These are phyloP conservation scores for Sander lucioperca DNA, from an alignment of 2,113 vertebrate genomes.

Conservation along the genomic window DNA sequence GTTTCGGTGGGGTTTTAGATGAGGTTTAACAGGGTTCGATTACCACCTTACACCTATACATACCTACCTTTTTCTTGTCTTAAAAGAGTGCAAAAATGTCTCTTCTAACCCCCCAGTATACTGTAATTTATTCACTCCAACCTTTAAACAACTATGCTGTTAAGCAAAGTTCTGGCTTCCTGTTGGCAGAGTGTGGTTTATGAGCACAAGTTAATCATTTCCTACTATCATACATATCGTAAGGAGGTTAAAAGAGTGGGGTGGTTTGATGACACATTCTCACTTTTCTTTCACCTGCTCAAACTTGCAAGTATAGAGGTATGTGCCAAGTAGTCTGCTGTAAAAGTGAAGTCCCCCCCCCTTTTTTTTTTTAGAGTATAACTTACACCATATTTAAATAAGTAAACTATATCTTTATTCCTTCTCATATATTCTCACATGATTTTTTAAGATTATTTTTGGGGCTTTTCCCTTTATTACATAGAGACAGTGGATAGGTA, in stretches of 20 bases:
- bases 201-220: slow-evolving; percentile 62
- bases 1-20: not conserved
- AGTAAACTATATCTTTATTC: not conserved
- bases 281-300: slow-evolving; percentile 55
- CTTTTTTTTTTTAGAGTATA: not conserved
- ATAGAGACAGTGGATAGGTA: no score
- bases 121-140: not conserved
- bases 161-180: slow-evolving; percentile 18
- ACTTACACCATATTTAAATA: not conserved
- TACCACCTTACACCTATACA: not conserved
- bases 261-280: slow-evolving; percentile 16
- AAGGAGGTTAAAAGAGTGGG: slow-evolving; percentile 24
- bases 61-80: not conserved
- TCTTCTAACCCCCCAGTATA: not conserved
- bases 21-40: not conserved
- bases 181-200: slow-evolving; percentile 28
- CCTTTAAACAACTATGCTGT: not conserved
- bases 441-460: not conserved
- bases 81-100: not conserved
- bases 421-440: not conserved
- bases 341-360: no score
- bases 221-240: slow-evolving; percentile 24
- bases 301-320: slow-evolving; percentile 24
- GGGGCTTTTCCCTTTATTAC: no score
- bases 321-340: slow-evolving; percentile 13